Evolutionary conservation across 2,113 vertebrate genomes (phyloP), one percentile per base, ranked within the genome.

Genomic region (Tachysurus fulvidraco): DNA sequence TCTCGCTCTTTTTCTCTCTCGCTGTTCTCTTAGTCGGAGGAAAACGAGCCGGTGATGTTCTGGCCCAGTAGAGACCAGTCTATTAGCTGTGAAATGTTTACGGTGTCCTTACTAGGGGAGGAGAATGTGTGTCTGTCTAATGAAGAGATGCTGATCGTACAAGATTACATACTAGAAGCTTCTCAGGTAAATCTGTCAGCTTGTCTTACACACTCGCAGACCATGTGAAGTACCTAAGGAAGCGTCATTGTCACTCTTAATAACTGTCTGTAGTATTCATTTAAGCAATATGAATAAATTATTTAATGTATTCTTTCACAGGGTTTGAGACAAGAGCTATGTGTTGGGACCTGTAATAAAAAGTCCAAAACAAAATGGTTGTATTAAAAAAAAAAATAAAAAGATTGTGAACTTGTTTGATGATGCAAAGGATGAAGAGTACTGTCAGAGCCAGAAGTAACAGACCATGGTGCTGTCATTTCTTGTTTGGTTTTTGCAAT

Each of bases 151-250:
- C 92, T 99, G 84, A 94, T 96, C 85, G 95, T 99, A 83, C 97
- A 97, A 92, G 96, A 98, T 83, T 98, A 98, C 81, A 93, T 96
- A 62, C 94, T 99, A 92, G 96, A 98, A 93, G 96, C 97, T 50
- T 96, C 96, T 76, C 96, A 99, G 96, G 98, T 98, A 94, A 83
- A 69, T 19, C 9, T 67, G 62, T 67, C 60, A 79, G 52, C 28
- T 59, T 80, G 54, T 57, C 6, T 59, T 80, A 7, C 17, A 19
- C 16, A 59, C 8, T 44, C 25, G 3, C 55, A 59, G 30, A 60
- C 28, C 19, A 60, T 17, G 60, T 44, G 21, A 57, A 11, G 25
- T 17, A 79, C 3, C 30, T 25, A 46, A 21, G 4, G 3, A 19
- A 79, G 52, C 9, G 50, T n/a, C 25, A 76, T 8, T 54, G 21